Evolutionary conservation across 2,888 invertebrate genomes (phyloP).

Genomic region (Agrochola lychnidis): DNA sequence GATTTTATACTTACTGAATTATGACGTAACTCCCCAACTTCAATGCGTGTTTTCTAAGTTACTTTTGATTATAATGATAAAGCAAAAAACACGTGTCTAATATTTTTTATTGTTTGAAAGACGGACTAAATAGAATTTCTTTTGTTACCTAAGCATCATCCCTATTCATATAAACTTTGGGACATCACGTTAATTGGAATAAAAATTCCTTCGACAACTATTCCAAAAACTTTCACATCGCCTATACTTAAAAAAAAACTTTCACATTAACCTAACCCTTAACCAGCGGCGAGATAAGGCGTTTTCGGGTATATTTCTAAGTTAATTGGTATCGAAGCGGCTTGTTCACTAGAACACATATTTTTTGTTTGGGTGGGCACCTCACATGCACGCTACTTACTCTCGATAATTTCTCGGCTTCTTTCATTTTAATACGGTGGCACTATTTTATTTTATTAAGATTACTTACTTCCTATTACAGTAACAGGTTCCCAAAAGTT

Average conservation of each 20-base stretch:
- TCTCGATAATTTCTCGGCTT: constrained; percentile 24
- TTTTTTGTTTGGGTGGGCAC: constrained; percentile 79
- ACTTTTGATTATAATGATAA: too few species aligned
- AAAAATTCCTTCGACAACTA: background rate
- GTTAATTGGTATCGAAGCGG: constrained; percentile 83
- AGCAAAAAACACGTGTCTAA: too few species aligned
- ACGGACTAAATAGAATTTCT: too few species aligned
- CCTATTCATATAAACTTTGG: background rate
- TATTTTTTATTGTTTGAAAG: too few species aligned
- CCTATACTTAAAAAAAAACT: too few species aligned
- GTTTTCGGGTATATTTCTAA: constrained; percentile 77
- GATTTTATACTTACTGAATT: too few species aligned
- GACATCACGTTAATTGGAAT: background rate
- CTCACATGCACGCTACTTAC: constrained; percentile 54
- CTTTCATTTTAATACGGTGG: constrained; percentile 43
- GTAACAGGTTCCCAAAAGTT: constrained; percentile 30
- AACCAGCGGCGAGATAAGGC: constrained; percentile 75
- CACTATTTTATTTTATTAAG: constrained; percentile 45
- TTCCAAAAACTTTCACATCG: background rate
- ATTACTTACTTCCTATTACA: constrained; percentile 20
- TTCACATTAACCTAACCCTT: constrained; percentile 70
- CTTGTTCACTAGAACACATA: constrained; percentile 72
- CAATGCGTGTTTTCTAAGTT: too few species aligned
- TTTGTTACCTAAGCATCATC: too few species aligned
- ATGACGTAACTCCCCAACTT: too few species aligned